phyloP scores from a whole-genome alignment of 2,888 invertebrate genomes.

The Callosobruchus maculatus region DNA sequence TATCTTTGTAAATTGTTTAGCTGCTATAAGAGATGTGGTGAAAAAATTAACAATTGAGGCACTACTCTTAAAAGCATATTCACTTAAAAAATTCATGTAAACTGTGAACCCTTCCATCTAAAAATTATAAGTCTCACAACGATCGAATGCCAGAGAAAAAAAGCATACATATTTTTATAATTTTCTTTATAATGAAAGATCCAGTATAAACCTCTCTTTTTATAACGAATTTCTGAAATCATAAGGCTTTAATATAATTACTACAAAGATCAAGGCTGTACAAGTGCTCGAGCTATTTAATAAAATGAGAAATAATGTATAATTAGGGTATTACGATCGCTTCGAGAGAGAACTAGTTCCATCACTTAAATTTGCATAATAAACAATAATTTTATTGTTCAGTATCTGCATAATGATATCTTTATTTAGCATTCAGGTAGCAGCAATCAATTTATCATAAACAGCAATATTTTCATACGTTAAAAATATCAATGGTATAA shows the following conservation, averaged over 20 bases:
- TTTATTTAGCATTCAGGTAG: background rate
- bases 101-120: no score
- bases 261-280: background rate
- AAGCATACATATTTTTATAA: no score
- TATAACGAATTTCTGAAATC: no score
- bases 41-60: no score
- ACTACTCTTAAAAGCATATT: no score
- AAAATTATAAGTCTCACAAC: no score
- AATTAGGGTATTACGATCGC: background rate
- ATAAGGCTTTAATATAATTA: background rate
- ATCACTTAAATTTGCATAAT: background rate
- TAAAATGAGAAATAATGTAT: background rate
- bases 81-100: no score
- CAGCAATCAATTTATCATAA: background rate
- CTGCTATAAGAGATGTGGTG: no score
- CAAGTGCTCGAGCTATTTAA: background rate
- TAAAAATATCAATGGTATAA: background rate
- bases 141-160: no score
- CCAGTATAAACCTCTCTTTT: no score
- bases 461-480: background rate
- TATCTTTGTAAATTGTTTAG: no score
- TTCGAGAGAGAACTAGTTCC: background rate
- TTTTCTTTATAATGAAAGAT: no score
- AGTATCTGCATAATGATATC: background rate
- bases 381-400: background rate